These are phyloP conservation scores for Xanthorhoe spadicearia DNA, from an alignment of 2,888 invertebrate genomes.

Conservation along the genomic window DNA sequence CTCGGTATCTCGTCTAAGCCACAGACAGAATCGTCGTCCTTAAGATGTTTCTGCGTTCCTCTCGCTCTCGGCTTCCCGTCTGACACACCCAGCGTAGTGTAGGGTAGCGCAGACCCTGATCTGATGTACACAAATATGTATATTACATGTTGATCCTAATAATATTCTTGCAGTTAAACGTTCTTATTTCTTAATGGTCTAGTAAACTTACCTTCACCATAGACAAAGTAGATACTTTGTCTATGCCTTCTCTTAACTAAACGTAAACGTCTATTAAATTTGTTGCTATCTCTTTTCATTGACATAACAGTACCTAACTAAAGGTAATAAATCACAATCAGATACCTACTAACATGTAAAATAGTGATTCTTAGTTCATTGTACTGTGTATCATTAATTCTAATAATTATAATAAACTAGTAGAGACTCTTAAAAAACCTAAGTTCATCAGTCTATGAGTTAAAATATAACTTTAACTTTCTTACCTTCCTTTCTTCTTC, in stretches of 20 bases:
- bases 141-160: not conserved
- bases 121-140: not conserved
- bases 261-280: too few relatives aligned
- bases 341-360: too few relatives aligned
- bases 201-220: too few relatives aligned
- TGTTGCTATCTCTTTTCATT: too few relatives aligned
- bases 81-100: slow-evolving; percentile 50
- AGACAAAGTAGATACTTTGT: too few relatives aligned
- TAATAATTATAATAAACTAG: too few relatives aligned
- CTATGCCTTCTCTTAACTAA: too few relatives aligned
- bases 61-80: slow-evolving; percentile 66
- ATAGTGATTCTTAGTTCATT: not conserved
- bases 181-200: too few relatives aligned
- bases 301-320: too few relatives aligned
- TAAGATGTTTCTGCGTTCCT: slow-evolving; percentile 51
- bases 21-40: slow-evolving; percentile 64
- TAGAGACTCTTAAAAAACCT: too few relatives aligned
- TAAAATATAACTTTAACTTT: not conserved
- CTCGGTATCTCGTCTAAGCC: slow-evolving; percentile 73
- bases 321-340: too few relatives aligned
- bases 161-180: not conserved
- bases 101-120: slow-evolving; percentile 41
- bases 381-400: too few relatives aligned
- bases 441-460: not conserved
- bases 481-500: slow-evolving; percentile 43